phyloP scores from a whole-genome alignment of 1,140 invertebrate genomes.

The Solenopsis invicta region DNA sequence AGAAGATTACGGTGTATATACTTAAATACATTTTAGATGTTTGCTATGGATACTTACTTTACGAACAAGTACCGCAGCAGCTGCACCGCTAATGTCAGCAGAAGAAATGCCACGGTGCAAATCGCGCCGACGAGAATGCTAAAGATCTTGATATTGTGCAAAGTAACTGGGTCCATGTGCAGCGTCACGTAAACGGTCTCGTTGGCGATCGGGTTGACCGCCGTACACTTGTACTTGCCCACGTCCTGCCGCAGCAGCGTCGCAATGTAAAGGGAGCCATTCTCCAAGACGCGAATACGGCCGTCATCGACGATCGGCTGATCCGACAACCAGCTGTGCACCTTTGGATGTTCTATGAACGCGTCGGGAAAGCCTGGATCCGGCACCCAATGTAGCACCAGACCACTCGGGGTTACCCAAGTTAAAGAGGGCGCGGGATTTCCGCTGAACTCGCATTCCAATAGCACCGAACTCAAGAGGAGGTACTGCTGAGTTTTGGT shows the following conservation, averaged over 20 bases:
- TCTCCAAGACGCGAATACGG: constrained; percentile 88
- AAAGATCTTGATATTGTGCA: constrained; percentile 93
- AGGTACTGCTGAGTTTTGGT: constrained; percentile 88
- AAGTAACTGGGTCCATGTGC: constrained; percentile 93
- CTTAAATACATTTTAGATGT: background rate
- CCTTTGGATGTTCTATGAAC: constrained; percentile 89
- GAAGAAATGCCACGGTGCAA: constrained; percentile 93
- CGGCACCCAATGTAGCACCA: constrained; percentile 91
- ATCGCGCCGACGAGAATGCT: constrained; percentile 94
- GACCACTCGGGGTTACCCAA: constrained; percentile 93
- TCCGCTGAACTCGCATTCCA: constrained; percentile 93
- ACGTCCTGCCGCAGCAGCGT: constrained; percentile 92
- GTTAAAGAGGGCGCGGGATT: constrained; percentile 93
- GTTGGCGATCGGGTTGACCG: constrained; percentile 94
- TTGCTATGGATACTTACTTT: constrained; percentile 88
- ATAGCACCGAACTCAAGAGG: constrained; percentile 89
- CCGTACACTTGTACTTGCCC: constrained; percentile 95
- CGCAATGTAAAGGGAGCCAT: constrained; percentile 90
- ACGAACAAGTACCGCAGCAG: constrained; percentile 90
- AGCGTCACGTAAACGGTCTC: constrained; percentile 91
- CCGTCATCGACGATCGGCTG: constrained; percentile 75
- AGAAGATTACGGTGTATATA: background rate
- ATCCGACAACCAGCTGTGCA: constrained; percentile 87
- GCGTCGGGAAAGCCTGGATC: constrained; percentile 89
- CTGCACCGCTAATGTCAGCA: constrained; percentile 92